Evolutionary conservation across 2,797 vertebrate species (phyloP).

Genomic region (Anisognathus igniventris): DNA sequence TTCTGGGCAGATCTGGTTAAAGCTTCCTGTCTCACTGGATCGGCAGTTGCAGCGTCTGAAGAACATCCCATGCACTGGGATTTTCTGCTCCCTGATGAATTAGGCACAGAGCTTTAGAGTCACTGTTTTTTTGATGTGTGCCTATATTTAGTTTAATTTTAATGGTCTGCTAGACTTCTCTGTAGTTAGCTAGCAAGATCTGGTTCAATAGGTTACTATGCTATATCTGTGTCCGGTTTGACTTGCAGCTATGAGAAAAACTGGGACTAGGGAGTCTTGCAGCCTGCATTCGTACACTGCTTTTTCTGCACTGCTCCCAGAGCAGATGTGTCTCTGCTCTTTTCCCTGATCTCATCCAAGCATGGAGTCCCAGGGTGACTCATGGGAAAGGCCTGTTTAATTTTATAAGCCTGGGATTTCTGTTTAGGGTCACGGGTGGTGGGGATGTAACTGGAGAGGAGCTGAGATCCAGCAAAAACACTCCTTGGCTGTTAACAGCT

Average conservation of each 20-base stretch:
- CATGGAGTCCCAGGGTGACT: neutral
- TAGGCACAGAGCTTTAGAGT: neutral
- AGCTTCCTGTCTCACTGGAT: neutral
- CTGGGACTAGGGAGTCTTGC: neutral
- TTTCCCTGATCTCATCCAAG: neutral
- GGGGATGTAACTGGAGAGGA: neutral
- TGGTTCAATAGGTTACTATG: conserved; percentile 56
- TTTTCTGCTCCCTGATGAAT: neutral
- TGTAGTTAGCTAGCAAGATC: neutral
- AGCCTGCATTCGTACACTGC: neutral
- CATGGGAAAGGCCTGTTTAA: neutral
- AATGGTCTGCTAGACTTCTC: neutral
- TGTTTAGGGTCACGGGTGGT: neutral
- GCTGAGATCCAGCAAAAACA: neutral
- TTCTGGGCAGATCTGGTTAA: neutral
- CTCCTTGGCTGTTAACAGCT: neutral
- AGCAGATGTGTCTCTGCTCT: neutral
- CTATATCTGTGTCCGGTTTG: neutral
- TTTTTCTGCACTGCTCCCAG: neutral
- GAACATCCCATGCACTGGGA: neutral
- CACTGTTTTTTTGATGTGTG: neutral
- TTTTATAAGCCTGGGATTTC: conserved; percentile 12
- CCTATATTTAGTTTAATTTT: conserved; percentile 28
- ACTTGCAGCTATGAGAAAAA: neutral
- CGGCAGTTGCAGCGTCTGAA: neutral